Conservation (phyloP, 2,113 vertebrate species). For the Xiphophorus maculatus region DNA sequence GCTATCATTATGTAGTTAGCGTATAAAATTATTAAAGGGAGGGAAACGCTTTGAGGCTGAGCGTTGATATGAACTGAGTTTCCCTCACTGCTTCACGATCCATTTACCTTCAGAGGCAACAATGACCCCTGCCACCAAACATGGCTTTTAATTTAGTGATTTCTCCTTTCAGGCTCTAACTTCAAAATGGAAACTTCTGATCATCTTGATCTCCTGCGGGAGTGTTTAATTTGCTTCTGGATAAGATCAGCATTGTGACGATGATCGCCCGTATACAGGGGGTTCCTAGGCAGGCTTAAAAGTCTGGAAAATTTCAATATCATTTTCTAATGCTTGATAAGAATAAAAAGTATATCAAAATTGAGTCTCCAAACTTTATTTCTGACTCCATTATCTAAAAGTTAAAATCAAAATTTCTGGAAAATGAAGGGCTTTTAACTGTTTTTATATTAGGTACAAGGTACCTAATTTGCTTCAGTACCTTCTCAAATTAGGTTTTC, state of each 20-base stretch:
- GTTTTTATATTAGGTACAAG: background rate
- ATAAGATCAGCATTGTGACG: conserved; percentile 21
- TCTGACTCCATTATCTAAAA: background rate
- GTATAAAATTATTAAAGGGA: conserved; percentile 57
- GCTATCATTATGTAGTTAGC: conserved; percentile 56
- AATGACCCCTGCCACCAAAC: conserved; percentile 46
- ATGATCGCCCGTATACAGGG: conserved; percentile 18
- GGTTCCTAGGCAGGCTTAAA: background rate
- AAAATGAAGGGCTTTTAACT: background rate
- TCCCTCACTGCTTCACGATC: conserved; percentile 42
- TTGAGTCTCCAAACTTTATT: background rate
- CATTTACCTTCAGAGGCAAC: conserved; percentile 57
- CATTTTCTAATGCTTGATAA: background rate
- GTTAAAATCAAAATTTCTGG: background rate
- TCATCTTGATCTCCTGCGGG: conserved; percentile 7
- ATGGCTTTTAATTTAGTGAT: conserved; percentile 54
- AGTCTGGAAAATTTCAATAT: background rate
- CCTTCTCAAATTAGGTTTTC: too few relatives aligned
- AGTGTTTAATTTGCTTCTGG: conserved; percentile 36
- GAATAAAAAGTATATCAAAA: background rate
- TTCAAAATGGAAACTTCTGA: conserved; percentile 44
- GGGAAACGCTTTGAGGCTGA: conserved; percentile 58
- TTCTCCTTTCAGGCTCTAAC: conserved; percentile 16
- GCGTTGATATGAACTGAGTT: conserved; percentile 38
- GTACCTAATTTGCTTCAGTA: too few relatives aligned